Conservation (phyloP, 2,888 invertebrate species). For the Lycocerus yunnanus region DNA sequence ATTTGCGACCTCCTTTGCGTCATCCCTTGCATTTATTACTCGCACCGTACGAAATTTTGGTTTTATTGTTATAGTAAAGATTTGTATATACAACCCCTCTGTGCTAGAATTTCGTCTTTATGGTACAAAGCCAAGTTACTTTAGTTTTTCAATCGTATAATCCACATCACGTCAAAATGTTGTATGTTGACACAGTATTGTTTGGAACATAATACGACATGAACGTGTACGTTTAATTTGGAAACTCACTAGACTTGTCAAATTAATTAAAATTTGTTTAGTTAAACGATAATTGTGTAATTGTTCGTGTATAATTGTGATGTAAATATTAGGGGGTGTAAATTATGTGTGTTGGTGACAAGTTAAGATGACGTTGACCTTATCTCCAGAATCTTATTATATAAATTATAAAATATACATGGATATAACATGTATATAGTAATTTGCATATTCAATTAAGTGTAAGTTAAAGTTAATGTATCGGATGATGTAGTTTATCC, state of each 20-base stretch:
- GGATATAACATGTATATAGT: not conserved
- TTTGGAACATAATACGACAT: not conserved
- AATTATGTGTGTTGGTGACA: not conserved
- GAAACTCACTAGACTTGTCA: not conserved
- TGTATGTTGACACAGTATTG: not conserved
- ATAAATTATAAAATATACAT: not conserved
- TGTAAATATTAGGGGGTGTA: not conserved
- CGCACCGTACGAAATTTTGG: not conserved
- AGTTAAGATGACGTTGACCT: not conserved
- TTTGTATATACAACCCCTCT: not conserved
- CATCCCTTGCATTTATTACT: not conserved
- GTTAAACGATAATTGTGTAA: not conserved
- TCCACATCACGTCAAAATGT: not conserved
- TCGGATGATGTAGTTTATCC: slow-evolving; percentile 11
- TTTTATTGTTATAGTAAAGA: not conserved
- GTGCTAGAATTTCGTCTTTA: not conserved
- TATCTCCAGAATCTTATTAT: not conserved
- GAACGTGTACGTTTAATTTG: not conserved
- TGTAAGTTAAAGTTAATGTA: slow-evolving; percentile 8
- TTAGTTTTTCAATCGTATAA: not conserved
- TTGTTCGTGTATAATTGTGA: not conserved
- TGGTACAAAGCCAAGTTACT: not conserved
- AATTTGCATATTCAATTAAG: slow-evolving; percentile 11
- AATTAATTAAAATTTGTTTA: not conserved
- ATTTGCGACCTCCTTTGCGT: not conserved